Base-by-base conservation (phyloP, 2,888 invertebrate genomes). In the Criorhina ranunculi region DNA sequence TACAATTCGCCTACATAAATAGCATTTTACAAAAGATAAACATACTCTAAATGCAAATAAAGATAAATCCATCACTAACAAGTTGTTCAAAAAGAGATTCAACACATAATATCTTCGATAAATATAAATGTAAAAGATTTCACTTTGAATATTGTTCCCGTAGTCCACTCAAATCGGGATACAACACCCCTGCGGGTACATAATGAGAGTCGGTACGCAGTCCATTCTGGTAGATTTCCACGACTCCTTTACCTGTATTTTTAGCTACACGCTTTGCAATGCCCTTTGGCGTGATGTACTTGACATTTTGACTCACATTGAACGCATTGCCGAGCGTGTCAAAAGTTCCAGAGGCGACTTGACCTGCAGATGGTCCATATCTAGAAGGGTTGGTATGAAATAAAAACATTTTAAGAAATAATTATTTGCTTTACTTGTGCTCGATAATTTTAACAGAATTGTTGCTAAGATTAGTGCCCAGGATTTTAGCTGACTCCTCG, bases 371-470 rank as follows among this genome's bases (percentile, higher is more conserved):
- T 9, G 92, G 90, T 0, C 96, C 96, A 91, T 96, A 96, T 89
- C 95, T 95, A 87, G 15, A 89, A 35, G 19, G 0, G 19, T 35
- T 17, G 1, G 5, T 62, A 19, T 9, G 24, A 17, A 11, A 9
- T 1, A 53, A 59, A 53, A 7, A 29, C 7, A 29, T n/a, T 12
- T 2, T 7, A 44, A 19, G 42, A 31, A 57, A 46, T 7, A 11
- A 49, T 35, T 46, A n/a, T 12, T 57, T 60, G 15, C 19, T 93
- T 91, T 92, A 96, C 95, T 94, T 95, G 89, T 96, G 94, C 87
- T 94, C 93, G 44, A 96, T 95, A 69, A 96, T 93, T 88, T 94
- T 93, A 0, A 96, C 96, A 0, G 96, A 96, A 90, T 96, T 96
- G 87, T 95, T 93, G 60, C 95, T 94, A 24, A 96, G 90, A 88